phyloP scores from a whole-genome alignment of 1,140 invertebrate genomes.

The Ephestia elutella region DNA sequence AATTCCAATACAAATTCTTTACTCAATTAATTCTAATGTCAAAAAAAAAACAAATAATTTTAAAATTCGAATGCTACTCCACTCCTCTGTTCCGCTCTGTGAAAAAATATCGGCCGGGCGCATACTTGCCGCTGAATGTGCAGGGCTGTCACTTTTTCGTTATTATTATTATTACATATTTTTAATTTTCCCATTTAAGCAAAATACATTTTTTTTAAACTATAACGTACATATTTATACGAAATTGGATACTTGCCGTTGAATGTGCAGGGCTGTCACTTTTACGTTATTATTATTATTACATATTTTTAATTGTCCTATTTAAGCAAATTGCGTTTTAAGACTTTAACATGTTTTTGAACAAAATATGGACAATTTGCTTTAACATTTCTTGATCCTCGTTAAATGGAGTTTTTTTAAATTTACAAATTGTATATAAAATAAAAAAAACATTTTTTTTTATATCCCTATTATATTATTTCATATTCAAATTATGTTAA shows the following conservation, averaged over 20 bases:
- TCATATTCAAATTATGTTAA: too few species aligned
- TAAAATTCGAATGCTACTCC: slow-evolving; percentile 36
- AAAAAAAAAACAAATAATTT: slow-evolving; percentile 15
- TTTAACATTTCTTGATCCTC: too few species aligned
- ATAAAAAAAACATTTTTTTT: too few species aligned
- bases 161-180: slow-evolving; percentile 45
- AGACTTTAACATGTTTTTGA: too few species aligned
- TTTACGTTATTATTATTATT: slow-evolving; percentile 41
- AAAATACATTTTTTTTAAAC: too few species aligned
- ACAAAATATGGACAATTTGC: too few species aligned
- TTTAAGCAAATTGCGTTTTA: too few species aligned
- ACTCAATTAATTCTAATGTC: not conserved
- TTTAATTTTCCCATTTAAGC: slow-evolving; percentile 8
- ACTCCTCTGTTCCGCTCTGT: slow-evolving; percentile 35
- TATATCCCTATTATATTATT: too few species aligned
- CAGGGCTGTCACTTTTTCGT: slow-evolving; percentile 38
- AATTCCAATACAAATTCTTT: too few species aligned
- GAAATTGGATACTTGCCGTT: slow-evolving; percentile 48
- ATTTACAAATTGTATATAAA: too few species aligned
- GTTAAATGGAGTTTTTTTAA: too few species aligned
- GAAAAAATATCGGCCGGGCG: slow-evolving; percentile 65
- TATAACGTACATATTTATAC: too few species aligned
- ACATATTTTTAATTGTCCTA: slow-evolving; percentile 18
- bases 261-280: slow-evolving; percentile 40
- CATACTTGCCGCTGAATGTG: slow-evolving; percentile 40